A percentile compares a stretch with the other conserved stretches of the same genome.
phyloP scores from a whole-genome alignment of 2,113 vertebrate species.

The Antennarius striatus region DNA sequence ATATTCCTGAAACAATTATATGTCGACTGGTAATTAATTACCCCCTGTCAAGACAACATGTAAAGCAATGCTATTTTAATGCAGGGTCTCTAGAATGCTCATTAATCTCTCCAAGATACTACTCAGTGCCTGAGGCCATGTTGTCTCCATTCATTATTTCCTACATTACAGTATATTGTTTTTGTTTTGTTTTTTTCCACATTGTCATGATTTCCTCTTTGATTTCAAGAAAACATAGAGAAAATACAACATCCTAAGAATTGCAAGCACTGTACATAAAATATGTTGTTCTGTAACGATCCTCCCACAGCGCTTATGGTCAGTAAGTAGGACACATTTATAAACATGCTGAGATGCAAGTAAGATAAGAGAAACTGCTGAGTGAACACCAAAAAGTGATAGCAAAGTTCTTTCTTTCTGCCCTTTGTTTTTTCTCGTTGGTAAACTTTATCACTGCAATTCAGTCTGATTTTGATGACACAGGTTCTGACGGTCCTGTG shows the following conservation, averaged over 20 bases:
- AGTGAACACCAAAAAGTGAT: conserved; percentile 32
- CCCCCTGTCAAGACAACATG: conserved; percentile 51
- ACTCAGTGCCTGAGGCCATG: conserved; percentile 26
- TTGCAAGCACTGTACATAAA: neutral
- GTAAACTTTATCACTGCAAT: conserved; percentile 30
- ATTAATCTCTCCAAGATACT: conserved; percentile 63
- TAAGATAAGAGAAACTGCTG: conserved; percentile 36
- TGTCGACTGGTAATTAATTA: conserved; percentile 60
- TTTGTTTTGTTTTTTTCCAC: conserved; percentile 17
- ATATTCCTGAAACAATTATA: conserved; percentile 44
- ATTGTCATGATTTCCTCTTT: conserved; percentile 16
- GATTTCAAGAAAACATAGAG: conserved; percentile 15
- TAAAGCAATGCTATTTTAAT: conserved; percentile 62
- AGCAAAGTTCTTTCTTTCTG: conserved; percentile 25
- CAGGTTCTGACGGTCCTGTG: conserved; percentile 47
- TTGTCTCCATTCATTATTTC: conserved; percentile 31
- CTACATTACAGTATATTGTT: conserved; percentile 14
- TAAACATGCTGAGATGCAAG: conserved; percentile 39
- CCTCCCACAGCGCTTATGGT: conserved; percentile 3
- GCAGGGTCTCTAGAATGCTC: conserved; percentile 42
- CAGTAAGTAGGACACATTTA: conserved; percentile 38
- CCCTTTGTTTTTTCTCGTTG: conserved; percentile 6
- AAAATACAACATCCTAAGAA: neutral
- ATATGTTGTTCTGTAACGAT: conserved; percentile 15
- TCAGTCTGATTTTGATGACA: conserved; percentile 30